Evolutionary conservation across 2,113 vertebrate species (phyloP), one percentile per base, ranked within the genome.

Genomic region (Balaenoptera acutorostrata): DNA sequence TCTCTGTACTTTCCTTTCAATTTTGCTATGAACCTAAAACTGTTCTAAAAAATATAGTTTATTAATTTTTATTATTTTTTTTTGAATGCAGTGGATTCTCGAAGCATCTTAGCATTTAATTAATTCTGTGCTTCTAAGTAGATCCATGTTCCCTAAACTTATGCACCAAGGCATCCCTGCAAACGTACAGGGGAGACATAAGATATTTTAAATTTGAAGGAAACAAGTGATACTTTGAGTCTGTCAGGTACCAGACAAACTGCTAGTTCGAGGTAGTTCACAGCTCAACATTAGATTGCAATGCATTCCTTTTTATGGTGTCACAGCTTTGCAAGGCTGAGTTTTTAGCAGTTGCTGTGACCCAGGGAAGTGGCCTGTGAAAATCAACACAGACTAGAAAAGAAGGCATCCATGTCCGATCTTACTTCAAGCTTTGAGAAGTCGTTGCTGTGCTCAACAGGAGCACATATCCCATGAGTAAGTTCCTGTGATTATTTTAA

Each of bases 391-490:
- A 12, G 27, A 55, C 36, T 10, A 52, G 49, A 59, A 88, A 68
- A 74, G 41, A 83, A 2, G 14, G n/a, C 29, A 3, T 12, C 0
- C 0, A 11, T 49, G 29, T 52, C 55, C 14, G 8, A 21, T 52
- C 31, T 18, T 12, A 88, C 14, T 55, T 36, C 10, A 71, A 61
- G 57, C 13, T n/a, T 55, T 52, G 18, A 61, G 59, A 75, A 86
- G 41, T 41, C 25, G 5, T 18, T 23, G 18, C 59, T 44, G 10
- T 86, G 23, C n/a, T 71, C n/a, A 55, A 6, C 6, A 44, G 44
- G n/a, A 85, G 15, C 11, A 63, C 31, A 20, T 1, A 33, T 44
- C 36, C 49, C 41, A 63, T 74, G 20, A 82, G 21, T 55, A 49
- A 72, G 41, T 29, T 33, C 59, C 17, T 29, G 41, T 41, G 29